Conservation (phyloP, 2,797 vertebrate species). For the Muscicapa comitata region DNA sequence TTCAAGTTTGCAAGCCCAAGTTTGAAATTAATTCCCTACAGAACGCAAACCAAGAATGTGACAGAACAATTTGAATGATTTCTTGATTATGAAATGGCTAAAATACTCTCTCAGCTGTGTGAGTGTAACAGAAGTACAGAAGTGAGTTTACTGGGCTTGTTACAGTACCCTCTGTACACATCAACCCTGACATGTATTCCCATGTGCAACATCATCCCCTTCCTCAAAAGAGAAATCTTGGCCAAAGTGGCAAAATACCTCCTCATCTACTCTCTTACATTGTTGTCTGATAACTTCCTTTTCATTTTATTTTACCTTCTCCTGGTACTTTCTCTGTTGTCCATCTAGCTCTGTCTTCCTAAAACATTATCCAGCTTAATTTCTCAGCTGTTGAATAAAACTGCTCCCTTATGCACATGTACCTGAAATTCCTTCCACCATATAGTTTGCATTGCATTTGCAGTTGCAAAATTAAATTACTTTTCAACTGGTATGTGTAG, state of each 20-base stretch:
- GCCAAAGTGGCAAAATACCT: background rate
- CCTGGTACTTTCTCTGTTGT: background rate
- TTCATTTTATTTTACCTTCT: background rate
- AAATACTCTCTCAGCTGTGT: background rate
- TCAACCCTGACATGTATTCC: background rate
- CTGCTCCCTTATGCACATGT: background rate
- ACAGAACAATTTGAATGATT: background rate
- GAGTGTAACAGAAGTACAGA: background rate
- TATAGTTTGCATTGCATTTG: background rate
- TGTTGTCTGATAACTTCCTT: background rate
- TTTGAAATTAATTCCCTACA: background rate
- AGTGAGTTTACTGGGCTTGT: background rate
- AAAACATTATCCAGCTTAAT: background rate
- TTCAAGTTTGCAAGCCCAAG: background rate
- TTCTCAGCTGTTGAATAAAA: background rate
- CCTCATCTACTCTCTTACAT: background rate
- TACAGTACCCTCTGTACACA: rapidly evolving
- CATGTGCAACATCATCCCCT: background rate
- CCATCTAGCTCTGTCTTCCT: background rate
- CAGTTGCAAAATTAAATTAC: background rate
- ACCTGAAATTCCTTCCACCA: background rate
- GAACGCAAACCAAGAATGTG: rapidly evolving
- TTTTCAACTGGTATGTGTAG: background rate
- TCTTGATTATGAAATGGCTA: background rate
- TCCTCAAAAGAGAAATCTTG: background rate